Percentiles rank a stretch among this genome's conserved stretches.
Conservation (phyloP, 2,797 vertebrate species). For the Caiman crocodilus region DNA sequence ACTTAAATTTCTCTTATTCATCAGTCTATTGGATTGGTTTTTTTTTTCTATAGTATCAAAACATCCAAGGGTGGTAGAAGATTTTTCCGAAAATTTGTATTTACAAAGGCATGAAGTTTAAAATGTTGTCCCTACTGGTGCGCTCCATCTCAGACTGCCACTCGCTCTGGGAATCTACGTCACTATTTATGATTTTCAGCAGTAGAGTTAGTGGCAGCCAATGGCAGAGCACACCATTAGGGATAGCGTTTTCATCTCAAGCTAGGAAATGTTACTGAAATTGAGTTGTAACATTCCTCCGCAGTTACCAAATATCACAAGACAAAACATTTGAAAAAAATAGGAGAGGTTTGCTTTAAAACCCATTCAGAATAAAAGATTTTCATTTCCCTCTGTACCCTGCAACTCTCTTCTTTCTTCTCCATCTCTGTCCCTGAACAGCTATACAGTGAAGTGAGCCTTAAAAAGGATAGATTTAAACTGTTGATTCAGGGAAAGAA, state of each 20-base stretch:
- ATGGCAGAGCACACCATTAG: neutral
- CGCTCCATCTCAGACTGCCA: neutral
- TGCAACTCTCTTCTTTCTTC: neutral
- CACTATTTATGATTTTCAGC: neutral
- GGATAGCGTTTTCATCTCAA: neutral
- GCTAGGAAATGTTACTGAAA: rapidly evolving
- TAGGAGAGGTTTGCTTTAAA: neutral
- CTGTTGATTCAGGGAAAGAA: neutral
- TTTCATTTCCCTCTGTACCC: neutral
- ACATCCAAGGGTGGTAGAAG: neutral
- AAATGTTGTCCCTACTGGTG: neutral
- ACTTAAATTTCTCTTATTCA: neutral
- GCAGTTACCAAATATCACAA: neutral
- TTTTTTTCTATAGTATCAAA: neutral
- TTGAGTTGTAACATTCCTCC: neutral
- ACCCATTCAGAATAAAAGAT: neutral
- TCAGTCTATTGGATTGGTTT: neutral
- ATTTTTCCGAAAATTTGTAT: neutral
- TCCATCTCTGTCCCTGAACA: neutral
- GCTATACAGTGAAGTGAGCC: neutral
- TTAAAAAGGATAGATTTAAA: neutral
- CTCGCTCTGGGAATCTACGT: neutral
- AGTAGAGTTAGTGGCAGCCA: neutral
- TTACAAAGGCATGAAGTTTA: neutral
- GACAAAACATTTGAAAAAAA: neutral